A percentile compares a stretch with the other conserved stretches of the same genome.
Conservation (phyloP, 2,797 vertebrate genomes). For the Aulostomus chinensis region DNA sequence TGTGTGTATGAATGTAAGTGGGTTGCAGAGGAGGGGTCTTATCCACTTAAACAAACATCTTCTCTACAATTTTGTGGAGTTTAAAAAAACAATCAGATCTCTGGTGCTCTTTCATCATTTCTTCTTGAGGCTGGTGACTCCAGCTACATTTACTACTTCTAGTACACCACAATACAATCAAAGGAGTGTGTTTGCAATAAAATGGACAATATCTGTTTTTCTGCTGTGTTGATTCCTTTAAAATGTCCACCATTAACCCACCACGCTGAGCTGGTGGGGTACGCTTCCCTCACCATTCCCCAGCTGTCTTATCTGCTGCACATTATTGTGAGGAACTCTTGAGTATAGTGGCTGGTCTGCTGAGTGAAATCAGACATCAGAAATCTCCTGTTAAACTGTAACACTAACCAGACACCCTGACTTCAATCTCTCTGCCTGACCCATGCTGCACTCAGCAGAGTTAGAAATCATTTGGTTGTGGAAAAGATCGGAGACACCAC, state of each 20-base stretch:
- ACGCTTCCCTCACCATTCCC: constrained; percentile 20
- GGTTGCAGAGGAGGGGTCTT: not conserved
- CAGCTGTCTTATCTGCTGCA: constrained; percentile 48
- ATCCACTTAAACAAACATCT: too few species aligned
- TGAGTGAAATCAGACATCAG: constrained; percentile 76
- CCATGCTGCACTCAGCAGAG: constrained; percentile 68
- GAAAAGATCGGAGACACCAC: constrained; percentile 49
- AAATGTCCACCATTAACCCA: too few species aligned
- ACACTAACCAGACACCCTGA: constrained; percentile 79
- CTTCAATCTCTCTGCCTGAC: constrained; percentile 72
- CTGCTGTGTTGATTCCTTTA: too few species aligned
- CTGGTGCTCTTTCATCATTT: too few species aligned
- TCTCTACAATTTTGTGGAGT: too few species aligned
- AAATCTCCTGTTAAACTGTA: constrained; percentile 66
- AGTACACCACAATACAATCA: too few species aligned
- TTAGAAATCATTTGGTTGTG: constrained; percentile 65
- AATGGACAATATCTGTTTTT: too few species aligned
- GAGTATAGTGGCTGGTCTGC: constrained; percentile 35
- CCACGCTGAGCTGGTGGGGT: too few species aligned
- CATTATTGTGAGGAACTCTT: constrained; percentile 42
- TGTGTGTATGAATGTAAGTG: not conserved
- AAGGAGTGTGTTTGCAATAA: too few species aligned
- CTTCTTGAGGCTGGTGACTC: too few species aligned
- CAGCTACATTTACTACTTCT: too few species aligned
- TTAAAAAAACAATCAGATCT: too few species aligned